Percentiles rank a stretch among this genome's conserved stretches.
Evolutionary conservation across 2,888 invertebrate species (phyloP).

Genomic region (Aporophyla lueneburgensis): DNA sequence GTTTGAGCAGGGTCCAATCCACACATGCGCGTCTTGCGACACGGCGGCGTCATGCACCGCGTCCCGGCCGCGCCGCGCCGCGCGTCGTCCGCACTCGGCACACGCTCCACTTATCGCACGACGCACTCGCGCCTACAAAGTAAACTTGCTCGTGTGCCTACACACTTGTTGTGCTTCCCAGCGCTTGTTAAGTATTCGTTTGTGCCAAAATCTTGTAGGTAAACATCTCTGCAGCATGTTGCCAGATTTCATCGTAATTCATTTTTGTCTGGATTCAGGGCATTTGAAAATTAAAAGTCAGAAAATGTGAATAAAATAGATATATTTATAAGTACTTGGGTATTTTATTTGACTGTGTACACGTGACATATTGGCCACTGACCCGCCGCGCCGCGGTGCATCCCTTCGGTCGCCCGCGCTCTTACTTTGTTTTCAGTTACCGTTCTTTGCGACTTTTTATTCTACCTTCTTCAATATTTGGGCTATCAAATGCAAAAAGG

Average conservation of each 20-base stretch:
- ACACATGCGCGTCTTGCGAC: background rate
- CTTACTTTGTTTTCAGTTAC: too few species aligned
- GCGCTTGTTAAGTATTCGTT: constrained; percentile 12
- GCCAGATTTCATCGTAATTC: background rate
- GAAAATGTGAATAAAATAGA: background rate
- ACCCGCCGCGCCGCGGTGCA: too few species aligned
- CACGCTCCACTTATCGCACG: constrained; percentile 11
- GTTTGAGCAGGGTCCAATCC: background rate
- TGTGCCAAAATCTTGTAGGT: background rate
- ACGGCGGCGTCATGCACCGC: background rate
- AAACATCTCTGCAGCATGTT: constrained; percentile 2
- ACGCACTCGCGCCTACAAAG: constrained; percentile 1
- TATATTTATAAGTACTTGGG: background rate
- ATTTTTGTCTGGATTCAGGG: background rate
- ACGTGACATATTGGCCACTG: too few species aligned
- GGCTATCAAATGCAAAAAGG: too few species aligned
- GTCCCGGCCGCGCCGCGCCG: background rate
- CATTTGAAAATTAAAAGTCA: background rate
- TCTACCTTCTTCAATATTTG: too few species aligned
- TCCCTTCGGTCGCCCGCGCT: too few species aligned
- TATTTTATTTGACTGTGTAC: background rate
- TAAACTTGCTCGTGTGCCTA: background rate
- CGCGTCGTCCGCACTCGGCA: background rate
- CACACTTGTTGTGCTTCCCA: constrained; percentile 2
- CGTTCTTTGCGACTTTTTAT: too few species aligned